Conservation (phyloP, 2,797 vertebrate species). For the Geotrypetes seraphini region DNA sequence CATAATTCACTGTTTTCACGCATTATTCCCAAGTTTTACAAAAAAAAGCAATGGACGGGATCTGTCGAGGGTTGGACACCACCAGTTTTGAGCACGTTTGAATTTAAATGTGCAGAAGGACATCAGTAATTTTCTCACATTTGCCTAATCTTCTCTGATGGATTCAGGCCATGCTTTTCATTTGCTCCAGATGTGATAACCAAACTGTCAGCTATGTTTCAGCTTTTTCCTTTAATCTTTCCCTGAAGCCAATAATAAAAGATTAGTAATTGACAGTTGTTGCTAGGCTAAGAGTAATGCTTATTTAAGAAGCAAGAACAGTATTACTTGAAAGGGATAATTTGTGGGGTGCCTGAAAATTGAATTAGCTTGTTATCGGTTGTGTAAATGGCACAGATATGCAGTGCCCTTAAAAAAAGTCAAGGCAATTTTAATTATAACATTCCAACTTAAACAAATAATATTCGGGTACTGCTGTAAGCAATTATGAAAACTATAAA, state of each 20-base stretch:
- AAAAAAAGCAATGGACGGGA: conserved; percentile 2
- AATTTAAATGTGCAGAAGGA: conserved; percentile 69
- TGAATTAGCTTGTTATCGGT: conserved; percentile 76
- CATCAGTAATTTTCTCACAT: conserved; percentile 82
- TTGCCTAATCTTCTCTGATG: conserved; percentile 84
- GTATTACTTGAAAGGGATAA: conserved; percentile 66
- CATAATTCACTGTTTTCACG: neutral
- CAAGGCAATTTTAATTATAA: conserved; percentile 52
- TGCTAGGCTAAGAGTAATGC: conserved; percentile 41
- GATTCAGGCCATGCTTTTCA: conserved; percentile 93
- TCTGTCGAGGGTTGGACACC: conserved; percentile 17
- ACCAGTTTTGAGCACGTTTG: conserved; percentile 21
- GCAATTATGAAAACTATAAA: conserved; percentile 5
- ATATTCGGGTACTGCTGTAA: conserved; percentile 7
- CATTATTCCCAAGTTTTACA: neutral
- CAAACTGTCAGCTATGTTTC: conserved; percentile 80
- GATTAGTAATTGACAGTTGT: conserved; percentile 52
- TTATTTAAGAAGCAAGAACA: conserved; percentile 62
- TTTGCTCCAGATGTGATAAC: conserved; percentile 88
- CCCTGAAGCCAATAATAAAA: conserved; percentile 82
- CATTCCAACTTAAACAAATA: conserved; percentile 25
- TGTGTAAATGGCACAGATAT: conserved; percentile 76
- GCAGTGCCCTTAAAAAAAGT: conserved; percentile 70
- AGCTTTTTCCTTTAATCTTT: conserved; percentile 83
- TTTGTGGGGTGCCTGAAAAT: conserved; percentile 64